Evolutionary conservation across 2,888 invertebrate genomes (phyloP), one percentile per base, ranked within the genome.

Genomic region (Agriopis marginaria): DNA sequence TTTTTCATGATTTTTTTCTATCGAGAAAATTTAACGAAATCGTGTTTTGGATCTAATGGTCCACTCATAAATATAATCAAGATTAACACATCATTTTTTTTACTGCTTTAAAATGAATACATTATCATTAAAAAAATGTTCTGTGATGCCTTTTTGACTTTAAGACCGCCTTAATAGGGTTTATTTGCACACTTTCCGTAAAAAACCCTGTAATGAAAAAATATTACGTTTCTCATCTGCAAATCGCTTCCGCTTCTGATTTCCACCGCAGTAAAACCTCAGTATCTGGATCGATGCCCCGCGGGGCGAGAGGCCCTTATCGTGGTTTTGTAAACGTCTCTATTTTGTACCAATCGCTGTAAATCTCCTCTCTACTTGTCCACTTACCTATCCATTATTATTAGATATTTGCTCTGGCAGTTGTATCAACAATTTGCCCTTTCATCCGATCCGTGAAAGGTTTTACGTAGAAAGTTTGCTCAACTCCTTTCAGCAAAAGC

Each of bases 281-380:
- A 73, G 75, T 71, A 78, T 73, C 64, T 68, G 75, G 82, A 81
- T 82, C 80, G 72, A 78, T 76, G 79, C 70, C 70, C 71, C 56
- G 53, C 65, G 71, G 70, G 62, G 72, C 58, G 55, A 63, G 68
- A 77, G 77, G 73, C 78, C 80, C 82, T 80, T 83, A 82, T 80
- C 76, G 77, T 66, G 78, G 77, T 81, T 78, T 77, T 74, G 76
- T 75, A 78, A 75, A 73, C 75, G 77, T 77, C 77, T 78, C 72
- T 77, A 71, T 64, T 79, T 75, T 75, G 71, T 76, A 70, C 72
- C 75, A 70, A 71, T 71, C 70, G 62, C 68, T 59, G 72, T 79
- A 80, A 84, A 81, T 81, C 75, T 77, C 67, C 45, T 50, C 47
- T 50, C 53, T 47, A 63, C 54, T 64, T 67, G 69, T 67, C 47